Percentiles rank a stretch among this genome's conserved stretches.
Conservation (phyloP, 2,113 vertebrate genomes). For the Pantherophis guttatus region DNA sequence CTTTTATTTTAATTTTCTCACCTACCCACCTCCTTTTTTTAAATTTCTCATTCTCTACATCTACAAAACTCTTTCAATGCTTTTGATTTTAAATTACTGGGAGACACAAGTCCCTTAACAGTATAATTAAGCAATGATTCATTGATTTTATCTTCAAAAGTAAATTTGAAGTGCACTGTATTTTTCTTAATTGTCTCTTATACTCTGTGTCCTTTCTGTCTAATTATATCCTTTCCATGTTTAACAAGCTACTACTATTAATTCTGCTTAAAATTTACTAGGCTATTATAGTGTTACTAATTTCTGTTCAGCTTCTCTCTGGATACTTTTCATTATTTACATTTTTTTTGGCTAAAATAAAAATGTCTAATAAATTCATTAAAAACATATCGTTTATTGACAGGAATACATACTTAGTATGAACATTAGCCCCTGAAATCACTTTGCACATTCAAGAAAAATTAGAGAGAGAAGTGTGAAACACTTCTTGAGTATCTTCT, state of each 20-base stretch:
- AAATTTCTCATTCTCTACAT: not conserved
- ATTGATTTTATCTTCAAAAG: slow-evolving; percentile 35
- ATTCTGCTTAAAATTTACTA: slow-evolving; percentile 27
- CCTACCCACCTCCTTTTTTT: not conserved
- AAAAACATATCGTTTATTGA: not conserved
- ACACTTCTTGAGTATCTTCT: not conserved
- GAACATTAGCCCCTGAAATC: not conserved
- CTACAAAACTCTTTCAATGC: slow-evolving; percentile 15
- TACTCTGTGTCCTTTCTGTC: slow-evolving; percentile 27
- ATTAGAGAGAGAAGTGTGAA: not conserved
- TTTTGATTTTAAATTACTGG: slow-evolving; percentile 27
- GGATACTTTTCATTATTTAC: not conserved
- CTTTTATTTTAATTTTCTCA: not conserved
- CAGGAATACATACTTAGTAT: not conserved
- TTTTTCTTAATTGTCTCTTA: slow-evolving; percentile 37
- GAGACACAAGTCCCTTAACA: slow-evolving; percentile 15
- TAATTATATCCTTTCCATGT: slow-evolving; percentile 28
- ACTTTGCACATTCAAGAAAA: not conserved
- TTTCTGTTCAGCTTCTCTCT: slow-evolving; percentile 7
- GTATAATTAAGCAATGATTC: slow-evolving; percentile 34
- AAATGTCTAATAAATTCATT: not conserved
- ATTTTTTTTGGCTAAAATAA: not conserved
- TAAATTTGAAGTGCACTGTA: slow-evolving; percentile 32
- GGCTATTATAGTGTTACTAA: slow-evolving; percentile 1
- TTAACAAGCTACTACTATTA: slow-evolving; percentile 28